These are phyloP conservation scores for Hemichromis elongatus DNA, from an alignment of 2,113 vertebrate species.

Conservation along the genomic window DNA sequence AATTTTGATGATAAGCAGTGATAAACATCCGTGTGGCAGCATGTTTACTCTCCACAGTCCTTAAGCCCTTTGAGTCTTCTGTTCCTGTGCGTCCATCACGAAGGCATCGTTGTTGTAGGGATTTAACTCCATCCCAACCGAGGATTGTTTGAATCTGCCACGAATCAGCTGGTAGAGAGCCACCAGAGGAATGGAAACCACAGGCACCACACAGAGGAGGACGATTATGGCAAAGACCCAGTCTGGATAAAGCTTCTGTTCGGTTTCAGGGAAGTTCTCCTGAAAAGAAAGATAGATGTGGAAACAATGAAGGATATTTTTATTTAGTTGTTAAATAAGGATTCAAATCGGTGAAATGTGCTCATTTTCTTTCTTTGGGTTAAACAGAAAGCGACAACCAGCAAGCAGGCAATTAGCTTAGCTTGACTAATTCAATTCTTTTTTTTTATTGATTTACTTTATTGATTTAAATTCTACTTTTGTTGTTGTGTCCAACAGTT, in stretches of 20 bases:
- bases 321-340: neutral
- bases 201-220: conserved; percentile 70
- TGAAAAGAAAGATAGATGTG: neutral
- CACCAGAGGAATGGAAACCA: conserved; percentile 70
- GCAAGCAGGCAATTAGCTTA: neutral
- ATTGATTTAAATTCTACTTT: neutral
- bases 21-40: neutral
- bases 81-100: conserved; percentile 9
- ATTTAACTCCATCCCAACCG: neutral
- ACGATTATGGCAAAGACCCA: conserved; percentile 79
- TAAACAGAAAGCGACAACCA: neutral
- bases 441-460: neutral
- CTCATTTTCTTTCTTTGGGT: neutral
- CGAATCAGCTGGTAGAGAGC: conserved; percentile 64
- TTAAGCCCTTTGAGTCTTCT: neutral
- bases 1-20: neutral
- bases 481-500: neutral
- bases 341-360: neutral
- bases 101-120: conserved; percentile 42
- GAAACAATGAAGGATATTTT: neutral
- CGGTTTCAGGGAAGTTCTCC: conserved; percentile 75
- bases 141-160: neutral
- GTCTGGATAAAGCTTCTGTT: conserved; percentile 72
- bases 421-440: neutral
- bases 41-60: neutral